Conservation (phyloP, 2,797 vertebrate species). For the Austrolebias charrua region DNA sequence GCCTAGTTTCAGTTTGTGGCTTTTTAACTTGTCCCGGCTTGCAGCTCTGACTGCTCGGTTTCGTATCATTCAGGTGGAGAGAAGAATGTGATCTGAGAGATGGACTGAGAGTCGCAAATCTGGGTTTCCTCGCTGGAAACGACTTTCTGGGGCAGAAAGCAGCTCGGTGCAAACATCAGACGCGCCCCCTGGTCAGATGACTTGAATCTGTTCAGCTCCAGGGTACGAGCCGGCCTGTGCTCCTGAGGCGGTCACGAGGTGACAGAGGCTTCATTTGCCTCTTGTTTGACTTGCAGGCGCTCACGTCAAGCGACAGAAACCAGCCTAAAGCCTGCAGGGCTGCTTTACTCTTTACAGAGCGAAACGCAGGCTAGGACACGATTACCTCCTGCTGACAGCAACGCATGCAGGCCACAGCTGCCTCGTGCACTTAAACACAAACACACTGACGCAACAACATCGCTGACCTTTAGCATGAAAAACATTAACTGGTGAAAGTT, state of each 20-base stretch:
- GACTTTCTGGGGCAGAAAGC: constrained; percentile 18
- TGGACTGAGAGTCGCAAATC: constrained; percentile 8
- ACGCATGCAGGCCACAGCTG: constrained; percentile 14
- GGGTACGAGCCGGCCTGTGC: neutral
- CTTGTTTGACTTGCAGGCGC: constrained; percentile 39
- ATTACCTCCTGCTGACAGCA: constrained; percentile 13
- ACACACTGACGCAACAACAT: neutral
- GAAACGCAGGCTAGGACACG: constrained; percentile 51
- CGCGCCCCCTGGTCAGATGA: constrained; percentile 39
- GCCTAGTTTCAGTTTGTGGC: constrained; percentile 67
- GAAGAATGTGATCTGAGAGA: constrained; percentile 58
- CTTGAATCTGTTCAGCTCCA: constrained; percentile 42
- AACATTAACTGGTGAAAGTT: neutral
- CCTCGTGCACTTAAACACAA: neutral
- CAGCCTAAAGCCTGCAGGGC: constrained; percentile 13
- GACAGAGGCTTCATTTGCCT: constrained; percentile 33
- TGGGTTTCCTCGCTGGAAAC: constrained; percentile 37
- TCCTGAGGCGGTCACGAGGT: neutral
- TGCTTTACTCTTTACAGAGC: neutral
- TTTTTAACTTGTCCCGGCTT: constrained; percentile 70
- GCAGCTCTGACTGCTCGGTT: constrained; percentile 57
- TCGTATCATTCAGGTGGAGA: constrained; percentile 60
- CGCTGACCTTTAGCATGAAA: neutral
- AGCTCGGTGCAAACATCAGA: constrained; percentile 26
- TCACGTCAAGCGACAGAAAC: constrained; percentile 7